Percentiles rank a stretch among this genome's conserved stretches.
Evolutionary conservation across 2,888 invertebrate species (phyloP).

Genomic region (Drosophila paramelanica): DNA sequence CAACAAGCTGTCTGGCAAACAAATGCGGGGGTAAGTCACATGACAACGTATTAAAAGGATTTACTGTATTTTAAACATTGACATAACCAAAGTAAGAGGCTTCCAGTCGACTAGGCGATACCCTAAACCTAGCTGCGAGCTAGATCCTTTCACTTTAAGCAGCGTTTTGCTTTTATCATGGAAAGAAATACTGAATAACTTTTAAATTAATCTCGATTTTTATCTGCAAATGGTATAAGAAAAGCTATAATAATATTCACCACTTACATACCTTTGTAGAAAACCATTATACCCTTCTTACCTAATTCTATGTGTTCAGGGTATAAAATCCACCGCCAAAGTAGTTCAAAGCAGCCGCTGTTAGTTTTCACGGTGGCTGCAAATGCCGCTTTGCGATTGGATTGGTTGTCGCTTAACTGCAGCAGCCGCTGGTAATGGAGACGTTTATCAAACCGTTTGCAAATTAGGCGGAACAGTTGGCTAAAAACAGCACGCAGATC

Average conservation of each 20-base stretch:
- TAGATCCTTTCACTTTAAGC: too few species aligned
- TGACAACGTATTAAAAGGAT: slow-evolving; percentile 70
- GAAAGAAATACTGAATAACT: too few species aligned
- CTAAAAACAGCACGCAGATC: slow-evolving; percentile 23
- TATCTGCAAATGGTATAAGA: too few species aligned
- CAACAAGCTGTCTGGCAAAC: slow-evolving; percentile 46
- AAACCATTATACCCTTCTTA: too few species aligned
- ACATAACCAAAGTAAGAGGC: slow-evolving; percentile 9
- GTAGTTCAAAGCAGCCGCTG: slow-evolving; percentile 46
- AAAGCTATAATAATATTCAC: too few species aligned
- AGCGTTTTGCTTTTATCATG: too few species aligned
- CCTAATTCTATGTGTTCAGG: too few species aligned
- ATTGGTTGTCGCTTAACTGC: slow-evolving; percentile 11
- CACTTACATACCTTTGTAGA: too few species aligned
- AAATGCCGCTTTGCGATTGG: slow-evolving; percentile 14
- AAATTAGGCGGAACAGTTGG: slow-evolving; percentile 56
- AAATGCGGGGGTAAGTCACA: slow-evolving; percentile 42
- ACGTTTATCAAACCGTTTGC: slow-evolving; percentile 57
- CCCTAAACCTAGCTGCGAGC: too few species aligned
- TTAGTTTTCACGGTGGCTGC: slow-evolving; percentile 7
- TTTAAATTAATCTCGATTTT: too few species aligned
- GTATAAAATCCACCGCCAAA: slow-evolving; percentile 18
- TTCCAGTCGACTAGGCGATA: too few species aligned
- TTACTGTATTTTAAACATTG: slow-evolving; percentile 49
- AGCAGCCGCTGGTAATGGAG: slow-evolving; percentile 14